Conservation (phyloP, 2,797 vertebrate species). For the Clarias platycephalus region DNA sequence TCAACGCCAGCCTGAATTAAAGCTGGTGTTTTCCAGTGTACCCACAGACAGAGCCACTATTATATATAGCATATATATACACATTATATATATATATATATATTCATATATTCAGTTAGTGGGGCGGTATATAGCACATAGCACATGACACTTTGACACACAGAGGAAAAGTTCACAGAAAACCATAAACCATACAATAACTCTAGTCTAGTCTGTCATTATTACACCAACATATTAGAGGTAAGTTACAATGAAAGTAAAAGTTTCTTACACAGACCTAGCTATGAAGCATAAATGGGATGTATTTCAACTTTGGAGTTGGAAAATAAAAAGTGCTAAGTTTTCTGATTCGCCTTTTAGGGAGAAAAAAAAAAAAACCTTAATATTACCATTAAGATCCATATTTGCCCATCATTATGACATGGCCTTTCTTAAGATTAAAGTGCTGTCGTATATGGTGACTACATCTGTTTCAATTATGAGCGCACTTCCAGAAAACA, state of each 20-base stretch:
- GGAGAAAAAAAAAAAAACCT: not conserved
- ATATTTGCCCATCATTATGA: slow-evolving; percentile 46
- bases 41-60: slow-evolving; percentile 35
- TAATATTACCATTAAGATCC: slow-evolving; percentile 37
- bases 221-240: slow-evolving; percentile 56
- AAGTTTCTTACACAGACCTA: slow-evolving; percentile 40
- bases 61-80: slow-evolving; percentile 43
- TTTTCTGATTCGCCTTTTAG: slow-evolving; percentile 37
- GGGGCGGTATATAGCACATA: slow-evolving; percentile 49
- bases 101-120: slow-evolving; percentile 40
- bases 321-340: slow-evolving; percentile 48
- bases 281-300: slow-evolving; percentile 42
- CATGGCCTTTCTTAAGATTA: slow-evolving; percentile 51
- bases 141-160: slow-evolving; percentile 51
- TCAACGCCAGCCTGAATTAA: slow-evolving; percentile 43
- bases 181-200: slow-evolving; percentile 34
- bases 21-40: slow-evolving; percentile 55
- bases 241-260: slow-evolving; percentile 47
- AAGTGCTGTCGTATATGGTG: slow-evolving; percentile 53
- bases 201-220: slow-evolving; percentile 39
- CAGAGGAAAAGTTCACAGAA: slow-evolving; percentile 50
- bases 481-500: slow-evolving; percentile 38
- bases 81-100: slow-evolving; percentile 6
- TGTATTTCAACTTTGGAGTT: slow-evolving; percentile 41
- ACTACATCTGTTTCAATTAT: slow-evolving; percentile 34